These are phyloP conservation scores for Stegodyphus mimosarum DNA, from an alignment of 1,140 invertebrate species.

Conservation along the genomic window DNA sequence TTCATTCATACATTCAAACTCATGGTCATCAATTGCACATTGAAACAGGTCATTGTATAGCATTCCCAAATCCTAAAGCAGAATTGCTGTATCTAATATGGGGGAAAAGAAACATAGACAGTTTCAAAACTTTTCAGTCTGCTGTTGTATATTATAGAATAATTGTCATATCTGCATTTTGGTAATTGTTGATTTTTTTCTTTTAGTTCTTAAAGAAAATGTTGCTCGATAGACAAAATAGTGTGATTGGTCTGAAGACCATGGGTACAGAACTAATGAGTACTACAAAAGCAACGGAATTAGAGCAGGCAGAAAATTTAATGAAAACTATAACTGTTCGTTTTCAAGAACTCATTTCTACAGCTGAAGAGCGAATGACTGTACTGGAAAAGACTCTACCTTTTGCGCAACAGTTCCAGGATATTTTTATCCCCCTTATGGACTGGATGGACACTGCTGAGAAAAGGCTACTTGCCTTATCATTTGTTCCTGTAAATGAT, in stretches of 20 bases:
- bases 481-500: conserved; percentile 90
- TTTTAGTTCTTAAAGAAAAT: conserved; percentile 89
- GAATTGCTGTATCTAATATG: too few relatives aligned
- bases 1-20: too few relatives aligned
- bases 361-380: conserved; percentile 85
- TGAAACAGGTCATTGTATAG: too few relatives aligned
- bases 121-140: too few relatives aligned
- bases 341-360: conserved; percentile 83
- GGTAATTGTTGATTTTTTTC: neutral
- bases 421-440: conserved; percentile 82
- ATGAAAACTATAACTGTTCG: conserved; percentile 85
- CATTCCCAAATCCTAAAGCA: too few relatives aligned
- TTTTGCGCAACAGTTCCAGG: conserved; percentile 82
- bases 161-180: too few relatives aligned
- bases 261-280: conserved; percentile 89
- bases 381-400: conserved; percentile 87
- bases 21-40: too few relatives aligned
- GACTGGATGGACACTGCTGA: conserved; percentile 92
- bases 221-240: conserved; percentile 90
- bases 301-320: conserved; percentile 87
- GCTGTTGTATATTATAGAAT: too few relatives aligned
- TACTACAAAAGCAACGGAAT: conserved; percentile 83
- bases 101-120: too few relatives aligned
- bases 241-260: conserved; percentile 86
- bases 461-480: conserved; percentile 87